Base-by-base conservation (phyloP, 1,140 invertebrate genomes). In the Pachyrhynchus sulphureomaculatus region DNA sequence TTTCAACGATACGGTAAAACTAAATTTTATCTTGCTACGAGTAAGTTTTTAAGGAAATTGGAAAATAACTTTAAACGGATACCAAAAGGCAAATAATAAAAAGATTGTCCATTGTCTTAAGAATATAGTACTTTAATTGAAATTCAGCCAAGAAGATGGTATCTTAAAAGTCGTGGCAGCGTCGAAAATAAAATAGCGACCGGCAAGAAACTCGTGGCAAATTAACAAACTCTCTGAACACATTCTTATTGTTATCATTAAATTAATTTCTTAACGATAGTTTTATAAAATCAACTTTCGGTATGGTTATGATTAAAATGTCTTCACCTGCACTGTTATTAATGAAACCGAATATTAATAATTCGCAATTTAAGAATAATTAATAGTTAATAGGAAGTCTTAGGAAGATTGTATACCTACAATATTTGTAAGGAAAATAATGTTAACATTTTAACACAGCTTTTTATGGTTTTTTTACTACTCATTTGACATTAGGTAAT, bases 151-250 rank as follows among this genome's bases (percentile, higher is more conserved):
- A 42, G 36, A 56, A 63, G 61, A 63, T 63, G 53, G 41, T 63
- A 63, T 63, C 61, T 47, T 44, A 32, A 48, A 57, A 63, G 61
- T 63, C 61, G 60, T 63, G 61, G 61, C 48, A 58, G 45, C 44
- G 23, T 42, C 52, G 53, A 48, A 37, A 63, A 58, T 44, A 63
- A 58, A 57, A 57, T 32, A 33, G 42, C 41, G 54, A 37, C 29
- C 52, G 23, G 34, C 36, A 53, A 56, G 57, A 63, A 63, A 63
- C 32, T 32, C 37, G 10, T 18, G 39, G 39, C 56, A 62, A 62
- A 62, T 62, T 62, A 62, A 62, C 60, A 49, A 55, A 20, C 34
- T 44, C 36, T 55, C 10, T 17, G 23, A 17, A 42, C 18, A 24
- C 34, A 23, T n/a, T 44, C 41, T 44, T 44, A 44, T 44, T 44